phyloP scores from a whole-genome alignment of 2,113 vertebrate species.

The Hoplias malabaricus region DNA sequence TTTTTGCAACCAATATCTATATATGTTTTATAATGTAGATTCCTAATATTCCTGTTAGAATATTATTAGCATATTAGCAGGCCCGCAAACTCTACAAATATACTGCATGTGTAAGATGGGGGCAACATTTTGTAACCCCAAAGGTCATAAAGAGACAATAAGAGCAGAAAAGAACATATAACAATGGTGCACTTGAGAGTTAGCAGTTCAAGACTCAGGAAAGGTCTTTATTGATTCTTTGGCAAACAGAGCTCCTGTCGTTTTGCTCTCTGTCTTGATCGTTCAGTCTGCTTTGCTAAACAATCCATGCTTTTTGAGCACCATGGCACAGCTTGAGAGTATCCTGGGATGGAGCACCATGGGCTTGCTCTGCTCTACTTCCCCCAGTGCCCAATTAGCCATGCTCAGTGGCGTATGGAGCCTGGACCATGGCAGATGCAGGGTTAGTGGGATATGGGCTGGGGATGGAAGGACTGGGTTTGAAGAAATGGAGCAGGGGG shows the following conservation, averaged over 20 bases:
- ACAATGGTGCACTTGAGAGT: neutral
- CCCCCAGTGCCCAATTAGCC: neutral
- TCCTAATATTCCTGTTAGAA: too few relatives aligned
- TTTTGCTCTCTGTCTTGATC: neutral
- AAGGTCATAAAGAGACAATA: neutral
- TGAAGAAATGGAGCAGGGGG: neutral
- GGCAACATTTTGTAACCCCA: too few relatives aligned
- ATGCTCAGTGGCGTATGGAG: neutral
- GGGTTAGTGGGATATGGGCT: neutral
- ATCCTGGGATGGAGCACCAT: neutral
- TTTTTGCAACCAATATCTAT: too few relatives aligned
- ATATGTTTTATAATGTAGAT: too few relatives aligned
- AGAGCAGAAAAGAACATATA: neutral
- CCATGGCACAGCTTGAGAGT: neutral
- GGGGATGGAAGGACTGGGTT: neutral
- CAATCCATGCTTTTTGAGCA: neutral
- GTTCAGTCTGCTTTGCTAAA: neutral
- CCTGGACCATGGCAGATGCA: neutral
- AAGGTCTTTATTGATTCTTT: constrained; percentile 3
- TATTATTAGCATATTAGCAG: too few relatives aligned
- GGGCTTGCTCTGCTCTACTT: neutral
- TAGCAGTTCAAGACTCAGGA: neutral
- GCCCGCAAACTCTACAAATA: too few relatives aligned
- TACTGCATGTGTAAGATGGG: too few relatives aligned
- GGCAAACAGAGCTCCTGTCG: neutral